Percentiles rank a stretch among this genome's conserved stretches.
Conservation (phyloP, 2,888 invertebrate genomes). For the Oxycera nigricornis region DNA sequence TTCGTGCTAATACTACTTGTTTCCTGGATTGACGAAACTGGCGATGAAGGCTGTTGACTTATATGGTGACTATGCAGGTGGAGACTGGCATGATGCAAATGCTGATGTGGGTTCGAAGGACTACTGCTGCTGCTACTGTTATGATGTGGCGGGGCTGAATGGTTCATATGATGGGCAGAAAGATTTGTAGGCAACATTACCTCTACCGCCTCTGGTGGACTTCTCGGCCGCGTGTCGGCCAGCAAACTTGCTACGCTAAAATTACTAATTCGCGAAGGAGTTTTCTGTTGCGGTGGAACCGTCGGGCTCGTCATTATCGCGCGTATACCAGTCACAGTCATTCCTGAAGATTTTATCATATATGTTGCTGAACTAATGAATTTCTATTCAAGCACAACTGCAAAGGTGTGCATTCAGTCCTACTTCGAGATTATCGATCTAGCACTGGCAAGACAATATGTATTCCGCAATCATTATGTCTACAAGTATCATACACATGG, state of each 20-base stretch:
- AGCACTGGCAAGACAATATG: neutral
- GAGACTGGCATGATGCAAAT: conserved; percentile 40
- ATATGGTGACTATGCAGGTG: conserved; percentile 43
- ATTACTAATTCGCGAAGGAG: conserved; percentile 71
- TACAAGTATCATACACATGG: no score
- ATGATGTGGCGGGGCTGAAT: conserved; percentile 42
- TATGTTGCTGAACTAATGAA: conserved; percentile 44
- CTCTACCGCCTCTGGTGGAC: conserved; percentile 52
- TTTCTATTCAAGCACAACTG: neutral
- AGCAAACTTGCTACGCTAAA: conserved; percentile 90
- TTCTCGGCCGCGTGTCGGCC: conserved; percentile 77
- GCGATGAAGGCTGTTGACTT: conserved; percentile 45
- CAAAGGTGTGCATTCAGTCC: neutral
- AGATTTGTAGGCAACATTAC: conserved; percentile 58
- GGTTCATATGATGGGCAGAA: conserved; percentile 59
- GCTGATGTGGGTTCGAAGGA: conserved; percentile 41
- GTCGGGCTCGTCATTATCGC: conserved; percentile 69
- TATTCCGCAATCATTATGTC: neutral
- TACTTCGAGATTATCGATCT: neutral
- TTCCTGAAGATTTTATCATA: conserved; percentile 63
- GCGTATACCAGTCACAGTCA: conserved; percentile 71
- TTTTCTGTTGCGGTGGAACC: conserved; percentile 66
- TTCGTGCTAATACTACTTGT: conserved; percentile 54
- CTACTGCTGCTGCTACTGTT: conserved; percentile 40
- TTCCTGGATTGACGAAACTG: conserved; percentile 49